Conservation (phyloP, 2,797 vertebrate species). For the Eulemur mongoz region DNA sequence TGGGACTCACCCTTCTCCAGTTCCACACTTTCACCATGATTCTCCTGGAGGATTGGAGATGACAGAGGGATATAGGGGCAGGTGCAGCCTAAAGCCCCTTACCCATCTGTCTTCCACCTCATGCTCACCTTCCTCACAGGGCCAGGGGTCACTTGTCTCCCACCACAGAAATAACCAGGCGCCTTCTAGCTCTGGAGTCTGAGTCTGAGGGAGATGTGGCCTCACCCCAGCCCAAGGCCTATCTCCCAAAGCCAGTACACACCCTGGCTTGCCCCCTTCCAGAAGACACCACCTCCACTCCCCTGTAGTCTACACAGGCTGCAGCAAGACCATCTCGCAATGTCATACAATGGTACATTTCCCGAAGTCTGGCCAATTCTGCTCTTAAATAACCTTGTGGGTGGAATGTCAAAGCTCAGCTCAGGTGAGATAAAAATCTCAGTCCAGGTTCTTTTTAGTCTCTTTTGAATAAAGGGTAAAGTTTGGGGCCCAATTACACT, state of each 20-base stretch:
- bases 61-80: neutral
- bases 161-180: neutral
- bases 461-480: neutral
- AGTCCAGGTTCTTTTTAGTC: neutral
- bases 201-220: neutral
- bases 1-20: neutral
- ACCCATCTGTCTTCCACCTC: neutral
- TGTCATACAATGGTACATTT: neutral
- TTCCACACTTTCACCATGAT: neutral
- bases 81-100: neutral
- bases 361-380: neutral
- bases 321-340: neutral
- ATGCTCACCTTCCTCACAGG: neutral
- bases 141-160: neutral
- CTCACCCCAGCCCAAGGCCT: neutral
- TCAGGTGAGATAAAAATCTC: neutral
- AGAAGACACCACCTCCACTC: neutral
- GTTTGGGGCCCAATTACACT: neutral
- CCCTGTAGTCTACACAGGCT: neutral
- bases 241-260: neutral
- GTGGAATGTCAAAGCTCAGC: neutral
- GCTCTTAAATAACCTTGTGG: neutral
- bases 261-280: neutral
- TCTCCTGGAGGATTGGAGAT: neutral
- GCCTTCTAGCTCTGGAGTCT: neutral